A percentile compares a stretch with the other conserved stretches of the same genome.
Evolutionary conservation across 2,888 invertebrate species (phyloP).

Genomic region (Eupsilia transversa): DNA sequence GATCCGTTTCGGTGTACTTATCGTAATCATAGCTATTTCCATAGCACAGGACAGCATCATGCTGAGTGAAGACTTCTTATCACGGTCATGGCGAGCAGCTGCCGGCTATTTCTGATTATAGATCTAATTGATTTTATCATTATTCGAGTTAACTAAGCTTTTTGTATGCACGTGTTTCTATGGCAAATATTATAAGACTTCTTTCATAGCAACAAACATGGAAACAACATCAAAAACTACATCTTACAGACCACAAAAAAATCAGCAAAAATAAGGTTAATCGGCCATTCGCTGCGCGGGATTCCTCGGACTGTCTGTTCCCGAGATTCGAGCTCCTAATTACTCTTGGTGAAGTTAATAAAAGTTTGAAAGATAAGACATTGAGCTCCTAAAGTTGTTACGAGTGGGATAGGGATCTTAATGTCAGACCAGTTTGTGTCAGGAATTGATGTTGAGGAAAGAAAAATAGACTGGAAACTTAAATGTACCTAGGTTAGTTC

Average conservation of each 20-base stretch:
- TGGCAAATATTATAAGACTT: too few species aligned
- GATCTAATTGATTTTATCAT: too few species aligned
- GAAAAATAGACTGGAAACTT: constrained; percentile 36
- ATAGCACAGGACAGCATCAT: neutral
- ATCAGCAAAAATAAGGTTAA: constrained; percentile 42
- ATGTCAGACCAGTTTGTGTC: constrained; percentile 51
- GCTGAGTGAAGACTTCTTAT: too few species aligned
- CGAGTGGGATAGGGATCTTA: constrained; percentile 67
- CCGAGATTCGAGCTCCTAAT: constrained; percentile 64
- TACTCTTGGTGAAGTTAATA: constrained; percentile 71
- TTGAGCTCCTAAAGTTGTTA: constrained; percentile 64
- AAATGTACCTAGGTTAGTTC: neutral
- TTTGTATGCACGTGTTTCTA: too few species aligned
- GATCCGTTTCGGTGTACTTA: neutral
- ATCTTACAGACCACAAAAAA: constrained; percentile 8
- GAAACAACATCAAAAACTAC: constrained; percentile 16
- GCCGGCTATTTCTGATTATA: too few species aligned
- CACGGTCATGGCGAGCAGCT: too few species aligned
- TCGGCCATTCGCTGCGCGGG: constrained; percentile 20
- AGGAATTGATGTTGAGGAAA: constrained; percentile 40
- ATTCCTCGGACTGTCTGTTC: constrained; percentile 38
- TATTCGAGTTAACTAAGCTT: too few species aligned
- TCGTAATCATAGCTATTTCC: neutral
- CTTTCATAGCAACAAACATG: neutral
- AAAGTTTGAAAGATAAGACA: constrained; percentile 73